phyloP scores from a whole-genome alignment of 2,113 vertebrate species.

The Rhipidura dahli region DNA sequence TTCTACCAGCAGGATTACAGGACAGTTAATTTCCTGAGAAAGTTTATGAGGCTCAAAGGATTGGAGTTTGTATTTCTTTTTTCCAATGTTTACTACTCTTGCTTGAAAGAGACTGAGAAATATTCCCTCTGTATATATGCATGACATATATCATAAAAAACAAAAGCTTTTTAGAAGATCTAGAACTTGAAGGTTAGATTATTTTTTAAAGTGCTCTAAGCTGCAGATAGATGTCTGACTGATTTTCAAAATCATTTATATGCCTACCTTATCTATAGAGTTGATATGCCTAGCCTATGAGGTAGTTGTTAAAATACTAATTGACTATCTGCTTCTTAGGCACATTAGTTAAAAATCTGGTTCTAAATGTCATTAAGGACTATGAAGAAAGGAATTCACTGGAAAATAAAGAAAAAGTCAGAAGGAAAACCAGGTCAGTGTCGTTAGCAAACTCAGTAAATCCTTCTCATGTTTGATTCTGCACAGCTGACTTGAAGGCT shows the following conservation, averaged over 20 bases:
- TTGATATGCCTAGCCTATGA: background rate
- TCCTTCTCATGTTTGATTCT: background rate
- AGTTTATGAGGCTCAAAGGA: constrained; percentile 39
- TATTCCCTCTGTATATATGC: background rate
- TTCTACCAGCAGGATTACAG: constrained; percentile 57
- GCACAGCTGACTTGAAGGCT: background rate
- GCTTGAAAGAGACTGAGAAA: background rate
- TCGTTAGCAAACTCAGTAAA: background rate
- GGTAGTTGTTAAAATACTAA: background rate
- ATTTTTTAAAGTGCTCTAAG: background rate
- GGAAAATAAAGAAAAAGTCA: constrained; percentile 22
- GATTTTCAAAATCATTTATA: background rate
- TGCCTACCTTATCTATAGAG: background rate
- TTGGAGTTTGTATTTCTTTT: background rate
- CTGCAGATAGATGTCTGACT: background rate
- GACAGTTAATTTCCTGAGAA: constrained; percentile 53
- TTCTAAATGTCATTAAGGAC: background rate
- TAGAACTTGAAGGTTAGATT: background rate
- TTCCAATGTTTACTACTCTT: background rate
- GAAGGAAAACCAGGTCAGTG: background rate
- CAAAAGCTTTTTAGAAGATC: background rate
- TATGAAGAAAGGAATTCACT: background rate
- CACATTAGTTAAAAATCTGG: constrained; percentile 15
- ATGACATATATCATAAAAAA: background rate
- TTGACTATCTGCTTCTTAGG: background rate